A percentile compares a stretch with the other conserved stretches of the same genome.
Conservation (phyloP, 2,113 vertebrate species). For the Hystrix cristata region DNA sequence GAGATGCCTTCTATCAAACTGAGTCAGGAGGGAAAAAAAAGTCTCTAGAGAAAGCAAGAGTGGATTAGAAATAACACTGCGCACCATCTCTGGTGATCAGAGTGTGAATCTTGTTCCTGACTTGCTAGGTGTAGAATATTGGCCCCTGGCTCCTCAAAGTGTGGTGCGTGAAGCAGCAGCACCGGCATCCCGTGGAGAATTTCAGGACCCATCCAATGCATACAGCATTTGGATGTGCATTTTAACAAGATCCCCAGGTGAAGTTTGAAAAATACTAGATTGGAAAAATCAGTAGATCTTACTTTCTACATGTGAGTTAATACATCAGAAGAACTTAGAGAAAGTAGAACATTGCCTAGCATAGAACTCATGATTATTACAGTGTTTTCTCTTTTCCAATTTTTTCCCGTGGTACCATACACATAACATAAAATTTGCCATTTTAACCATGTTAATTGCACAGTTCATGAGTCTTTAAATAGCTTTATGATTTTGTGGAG, state of each 20-base stretch:
- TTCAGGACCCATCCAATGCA: neutral
- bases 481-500: neutral
- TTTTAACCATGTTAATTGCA: neutral
- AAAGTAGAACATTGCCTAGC: slow-evolving; percentile 6
- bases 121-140: neutral
- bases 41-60: slow-evolving; percentile 34
- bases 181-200: neutral
- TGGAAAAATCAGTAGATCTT: slow-evolving; percentile 37
- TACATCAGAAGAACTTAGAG: neutral
- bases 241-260: slow-evolving; percentile 48
- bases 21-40: slow-evolving; percentile 37
- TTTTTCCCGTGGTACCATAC: neutral
- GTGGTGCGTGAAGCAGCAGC: neutral
- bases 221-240: neutral
- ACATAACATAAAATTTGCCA: neutral
- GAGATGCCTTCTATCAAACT: slow-evolving; percentile 53
- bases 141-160: slow-evolving; percentile 1
- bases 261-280: slow-evolving; percentile 14
- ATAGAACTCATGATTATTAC: neutral
- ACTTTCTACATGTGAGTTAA: slow-evolving; percentile 30
- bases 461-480: neutral
- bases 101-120: slow-evolving; percentile 34
- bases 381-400: neutral
- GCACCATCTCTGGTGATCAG: neutral
- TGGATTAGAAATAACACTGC: slow-evolving; percentile 31